phyloP scores from a whole-genome alignment of 2,888 invertebrate genomes.

The Tricholauxania praeusta region DNA sequence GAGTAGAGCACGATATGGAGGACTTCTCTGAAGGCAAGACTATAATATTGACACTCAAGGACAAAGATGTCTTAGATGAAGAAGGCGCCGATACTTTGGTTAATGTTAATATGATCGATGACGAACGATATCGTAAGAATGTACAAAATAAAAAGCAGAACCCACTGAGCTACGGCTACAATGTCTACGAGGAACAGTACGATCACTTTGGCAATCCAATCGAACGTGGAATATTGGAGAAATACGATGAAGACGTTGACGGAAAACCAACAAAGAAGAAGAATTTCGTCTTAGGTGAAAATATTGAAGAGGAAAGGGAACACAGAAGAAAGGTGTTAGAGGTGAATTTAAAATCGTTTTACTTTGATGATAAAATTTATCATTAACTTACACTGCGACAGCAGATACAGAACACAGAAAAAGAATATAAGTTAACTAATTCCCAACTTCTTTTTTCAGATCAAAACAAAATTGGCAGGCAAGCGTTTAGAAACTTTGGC shows the following conservation, averaged over 20 bases:
- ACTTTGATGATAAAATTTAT: not conserved
- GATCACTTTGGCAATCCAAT: constrained; percentile 77
- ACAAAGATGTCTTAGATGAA: constrained; percentile 89
- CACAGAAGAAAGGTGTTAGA: constrained; percentile 67
- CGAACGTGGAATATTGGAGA: constrained; percentile 80
- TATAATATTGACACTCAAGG: constrained; percentile 92
- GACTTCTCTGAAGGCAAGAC: constrained; percentile 82
- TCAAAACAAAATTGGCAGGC: constrained; percentile 73
- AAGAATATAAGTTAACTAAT: not conserved
- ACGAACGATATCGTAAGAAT: constrained; percentile 88
- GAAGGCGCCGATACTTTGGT: constrained; percentile 90
- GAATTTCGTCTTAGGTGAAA: constrained; percentile 83
- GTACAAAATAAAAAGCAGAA: constrained; percentile 86
- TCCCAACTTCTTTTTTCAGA: constrained; percentile 52
- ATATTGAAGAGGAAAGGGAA: constrained; percentile 71
- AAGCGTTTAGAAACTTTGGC: constrained; percentile 82
- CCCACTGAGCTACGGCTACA: constrained; percentile 83
- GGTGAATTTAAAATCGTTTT: not conserved
- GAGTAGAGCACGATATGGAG: constrained; percentile 85
- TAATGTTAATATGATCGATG: constrained; percentile 90
- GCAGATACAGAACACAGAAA: too few relatives aligned
- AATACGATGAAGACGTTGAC: constrained; percentile 90
- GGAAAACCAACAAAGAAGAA: constrained; percentile 73
- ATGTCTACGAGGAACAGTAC: constrained; percentile 83
- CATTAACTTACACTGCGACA: too few relatives aligned